Evolutionary conservation across 2,113 vertebrate genomes (phyloP).

Genomic region (Miniopterus natalensis): DNA sequence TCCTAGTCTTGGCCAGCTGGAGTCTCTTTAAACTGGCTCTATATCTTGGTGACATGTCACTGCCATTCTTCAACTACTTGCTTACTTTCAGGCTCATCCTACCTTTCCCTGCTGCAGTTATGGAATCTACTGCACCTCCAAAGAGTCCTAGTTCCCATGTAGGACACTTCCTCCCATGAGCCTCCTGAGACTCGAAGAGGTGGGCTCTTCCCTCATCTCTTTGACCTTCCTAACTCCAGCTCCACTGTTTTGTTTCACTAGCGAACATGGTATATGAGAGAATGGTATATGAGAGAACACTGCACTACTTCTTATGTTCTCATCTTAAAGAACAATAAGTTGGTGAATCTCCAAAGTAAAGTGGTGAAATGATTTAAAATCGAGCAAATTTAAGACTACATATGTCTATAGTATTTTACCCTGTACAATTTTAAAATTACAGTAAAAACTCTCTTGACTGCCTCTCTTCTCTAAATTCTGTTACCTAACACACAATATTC

Average conservation of each 20-base stretch:
- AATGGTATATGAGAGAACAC: neutral
- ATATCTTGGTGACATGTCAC: neutral
- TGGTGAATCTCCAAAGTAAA: neutral
- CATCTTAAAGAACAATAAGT: slow-evolving; percentile 9
- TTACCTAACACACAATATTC: neutral
- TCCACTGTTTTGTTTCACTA: neutral
- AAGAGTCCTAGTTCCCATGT: neutral
- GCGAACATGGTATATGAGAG: neutral
- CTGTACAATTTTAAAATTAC: neutral
- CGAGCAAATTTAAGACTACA: neutral
- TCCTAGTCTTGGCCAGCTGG: neutral
- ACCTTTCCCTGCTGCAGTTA: neutral
- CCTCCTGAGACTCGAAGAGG: neutral
- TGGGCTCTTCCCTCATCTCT: neutral
- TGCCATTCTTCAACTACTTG: neutral
- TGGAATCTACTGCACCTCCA: neutral
- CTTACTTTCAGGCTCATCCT: neutral
- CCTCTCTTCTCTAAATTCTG: slow-evolving; percentile 11
- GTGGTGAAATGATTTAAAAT: neutral
- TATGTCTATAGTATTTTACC: neutral
- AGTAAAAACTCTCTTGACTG: neutral
- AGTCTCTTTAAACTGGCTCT: neutral
- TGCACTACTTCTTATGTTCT: neutral
- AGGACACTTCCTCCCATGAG: neutral
- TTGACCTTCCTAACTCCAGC: neutral